Conservation (phyloP, 2,888 invertebrate species). For the Caprella mutica region DNA sequence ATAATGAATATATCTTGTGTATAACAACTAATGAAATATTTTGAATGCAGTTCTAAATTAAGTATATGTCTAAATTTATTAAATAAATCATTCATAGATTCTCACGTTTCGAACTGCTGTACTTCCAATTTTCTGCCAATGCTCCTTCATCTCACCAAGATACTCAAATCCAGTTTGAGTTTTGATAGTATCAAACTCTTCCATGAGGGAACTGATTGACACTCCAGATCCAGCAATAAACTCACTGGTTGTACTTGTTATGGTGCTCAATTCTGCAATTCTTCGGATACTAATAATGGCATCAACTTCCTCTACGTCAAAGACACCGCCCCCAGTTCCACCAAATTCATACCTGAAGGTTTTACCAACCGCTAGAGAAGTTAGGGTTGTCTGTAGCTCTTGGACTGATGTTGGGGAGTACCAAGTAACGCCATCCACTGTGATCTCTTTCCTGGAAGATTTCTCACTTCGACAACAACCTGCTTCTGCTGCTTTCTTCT, state of each 20-base stretch:
- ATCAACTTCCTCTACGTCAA: too few relatives aligned
- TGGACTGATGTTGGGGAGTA: conserved; percentile 7
- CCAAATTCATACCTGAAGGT: too few relatives aligned
- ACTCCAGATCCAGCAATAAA: conserved; percentile 51
- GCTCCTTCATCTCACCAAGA: conserved; percentile 46
- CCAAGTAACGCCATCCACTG: conserved; percentile 6
- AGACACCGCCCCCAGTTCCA: too few relatives aligned
- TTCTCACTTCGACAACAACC: background rate
- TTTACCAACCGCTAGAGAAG: too few relatives aligned
- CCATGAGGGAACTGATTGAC: conserved; percentile 47
- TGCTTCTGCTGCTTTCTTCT: too few relatives aligned
- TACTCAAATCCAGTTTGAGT: conserved; percentile 10
- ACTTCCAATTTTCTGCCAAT: conserved; percentile 57
- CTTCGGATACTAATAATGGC: conserved; percentile 54
- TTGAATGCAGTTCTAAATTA: too few relatives aligned
- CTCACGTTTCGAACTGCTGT: conserved; percentile 56
- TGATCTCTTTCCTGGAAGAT: background rate
- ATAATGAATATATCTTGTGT: background rate
- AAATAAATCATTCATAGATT: too few relatives aligned
- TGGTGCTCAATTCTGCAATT: conserved; percentile 48
- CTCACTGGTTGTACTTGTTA: conserved; percentile 37
- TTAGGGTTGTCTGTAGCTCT: too few relatives aligned
- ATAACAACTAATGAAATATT: too few relatives aligned
- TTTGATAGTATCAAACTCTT: conserved; percentile 35
- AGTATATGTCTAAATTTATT: too few relatives aligned